Percentiles rank a stretch among this genome's conserved stretches.
Evolutionary conservation across 2,888 invertebrate genomes (phyloP).

Genomic region (Pseudolycoriella hygida): DNA sequence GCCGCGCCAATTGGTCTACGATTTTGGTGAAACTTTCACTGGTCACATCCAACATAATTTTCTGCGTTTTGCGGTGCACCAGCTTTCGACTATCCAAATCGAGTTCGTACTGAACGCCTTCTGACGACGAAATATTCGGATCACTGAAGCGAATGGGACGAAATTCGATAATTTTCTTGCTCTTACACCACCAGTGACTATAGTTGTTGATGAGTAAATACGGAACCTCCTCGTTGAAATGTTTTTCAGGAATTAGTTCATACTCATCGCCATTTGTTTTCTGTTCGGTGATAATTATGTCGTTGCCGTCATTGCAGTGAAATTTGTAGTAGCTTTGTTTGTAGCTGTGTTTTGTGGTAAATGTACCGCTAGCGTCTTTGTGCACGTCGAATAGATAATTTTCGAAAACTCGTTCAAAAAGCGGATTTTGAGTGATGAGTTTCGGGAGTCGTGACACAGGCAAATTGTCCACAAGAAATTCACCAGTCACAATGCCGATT

Average conservation of each 20-base stretch:
- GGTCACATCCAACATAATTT: neutral
- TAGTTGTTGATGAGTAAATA: neutral
- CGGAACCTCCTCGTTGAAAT: neutral
- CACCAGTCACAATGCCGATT: neutral
- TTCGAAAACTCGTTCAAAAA: neutral
- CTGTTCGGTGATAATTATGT: too few relatives aligned
- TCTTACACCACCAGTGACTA: slow-evolving; percentile 4
- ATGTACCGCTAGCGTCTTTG: neutral
- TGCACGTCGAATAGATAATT: neutral
- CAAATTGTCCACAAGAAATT: slow-evolving; percentile 2
- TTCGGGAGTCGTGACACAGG: neutral
- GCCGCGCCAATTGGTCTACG: neutral
- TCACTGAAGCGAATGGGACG: neutral
- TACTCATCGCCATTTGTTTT: too few relatives aligned
- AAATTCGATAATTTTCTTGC: neutral
- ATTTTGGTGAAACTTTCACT: neutral
- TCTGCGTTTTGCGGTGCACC: neutral
- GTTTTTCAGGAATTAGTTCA: too few relatives aligned
- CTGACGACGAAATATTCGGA: neutral
- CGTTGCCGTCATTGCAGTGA: neutral
- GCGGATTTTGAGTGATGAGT: neutral
- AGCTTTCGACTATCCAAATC: neutral
- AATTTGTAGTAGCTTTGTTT: neutral
- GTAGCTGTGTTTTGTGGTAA: neutral
- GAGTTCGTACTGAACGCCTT: neutral